Conservation (phyloP, 2,888 invertebrate species). For the Dasypolia templi region DNA sequence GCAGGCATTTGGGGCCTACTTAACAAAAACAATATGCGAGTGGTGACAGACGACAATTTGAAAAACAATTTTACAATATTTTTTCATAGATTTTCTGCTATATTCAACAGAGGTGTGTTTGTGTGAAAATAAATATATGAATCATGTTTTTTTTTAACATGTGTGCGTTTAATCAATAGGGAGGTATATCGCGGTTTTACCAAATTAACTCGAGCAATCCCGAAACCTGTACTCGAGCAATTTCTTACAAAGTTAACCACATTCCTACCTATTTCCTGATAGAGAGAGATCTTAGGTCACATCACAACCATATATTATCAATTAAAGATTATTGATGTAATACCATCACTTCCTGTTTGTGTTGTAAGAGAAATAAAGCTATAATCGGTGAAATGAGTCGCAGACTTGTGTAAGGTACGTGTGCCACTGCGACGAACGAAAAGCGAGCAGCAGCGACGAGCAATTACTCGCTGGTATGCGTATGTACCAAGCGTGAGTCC, state of each 20-base stretch:
- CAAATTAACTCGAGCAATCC: not conserved
- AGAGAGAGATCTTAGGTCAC: slow-evolving; percentile 28
- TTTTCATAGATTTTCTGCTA: not conserved
- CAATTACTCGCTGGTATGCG: too few relatives aligned
- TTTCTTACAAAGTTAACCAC: not conserved
- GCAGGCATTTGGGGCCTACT: not conserved
- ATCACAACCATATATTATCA: slow-evolving; percentile 18
- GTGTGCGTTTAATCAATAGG: too few relatives aligned
- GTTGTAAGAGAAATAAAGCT: slow-evolving; percentile 16
- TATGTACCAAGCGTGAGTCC: too few relatives aligned
- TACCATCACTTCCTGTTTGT: slow-evolving; percentile 40
- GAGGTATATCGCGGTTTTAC: not conserved
- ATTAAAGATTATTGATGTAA: slow-evolving; percentile 43
- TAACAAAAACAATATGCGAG: not conserved
- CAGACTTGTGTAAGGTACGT: not conserved
- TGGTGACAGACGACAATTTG: not conserved
- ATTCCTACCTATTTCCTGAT: slow-evolving; percentile 19
- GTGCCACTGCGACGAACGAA: not conserved
- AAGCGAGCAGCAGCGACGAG: not conserved
- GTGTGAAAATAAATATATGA: too few relatives aligned
- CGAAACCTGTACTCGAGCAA: not conserved
- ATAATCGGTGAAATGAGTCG: not conserved
- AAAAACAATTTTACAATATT: not conserved
- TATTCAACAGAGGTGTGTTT: not conserved
- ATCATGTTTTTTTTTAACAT: not conserved